A percentile compares a stretch with the other conserved stretches of the same genome.
Conservation (phyloP, 2,797 vertebrate genomes). For the Capromys pilorides region DNA sequence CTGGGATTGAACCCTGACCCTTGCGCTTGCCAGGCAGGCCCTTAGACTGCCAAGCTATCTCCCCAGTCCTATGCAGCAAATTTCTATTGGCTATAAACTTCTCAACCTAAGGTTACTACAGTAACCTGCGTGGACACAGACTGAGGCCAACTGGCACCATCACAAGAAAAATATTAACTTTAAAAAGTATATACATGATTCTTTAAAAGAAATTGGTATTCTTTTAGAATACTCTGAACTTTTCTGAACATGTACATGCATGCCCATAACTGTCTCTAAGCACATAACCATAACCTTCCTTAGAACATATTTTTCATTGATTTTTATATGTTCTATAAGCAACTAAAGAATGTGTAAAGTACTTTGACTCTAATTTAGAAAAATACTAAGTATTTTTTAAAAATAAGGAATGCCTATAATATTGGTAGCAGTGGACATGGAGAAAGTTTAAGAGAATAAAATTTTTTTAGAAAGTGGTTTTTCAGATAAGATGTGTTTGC, state of each 20-base stretch:
- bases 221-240: background rate
- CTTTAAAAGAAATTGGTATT: conserved; percentile 10
- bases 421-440: background rate
- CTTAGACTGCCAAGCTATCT: background rate
- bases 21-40: background rate
- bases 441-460: background rate
- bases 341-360: conserved; percentile 26
- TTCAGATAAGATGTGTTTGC: background rate
- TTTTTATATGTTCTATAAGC: background rate
- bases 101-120: background rate
- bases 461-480: conserved; percentile 4
- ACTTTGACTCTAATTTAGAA: background rate
- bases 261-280: background rate
- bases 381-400: background rate
- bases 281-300: background rate
- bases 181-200: background rate
- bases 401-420: background rate
- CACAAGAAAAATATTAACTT: background rate
- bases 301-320: background rate
- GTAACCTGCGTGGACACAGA: background rate
- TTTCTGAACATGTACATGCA: background rate
- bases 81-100: background rate
- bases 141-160: background rate
- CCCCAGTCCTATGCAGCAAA: background rate
- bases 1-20: too few relatives aligned